Conservation (phyloP, 2,113 vertebrate species). For the Calyptommatus sinebrachiatus region DNA sequence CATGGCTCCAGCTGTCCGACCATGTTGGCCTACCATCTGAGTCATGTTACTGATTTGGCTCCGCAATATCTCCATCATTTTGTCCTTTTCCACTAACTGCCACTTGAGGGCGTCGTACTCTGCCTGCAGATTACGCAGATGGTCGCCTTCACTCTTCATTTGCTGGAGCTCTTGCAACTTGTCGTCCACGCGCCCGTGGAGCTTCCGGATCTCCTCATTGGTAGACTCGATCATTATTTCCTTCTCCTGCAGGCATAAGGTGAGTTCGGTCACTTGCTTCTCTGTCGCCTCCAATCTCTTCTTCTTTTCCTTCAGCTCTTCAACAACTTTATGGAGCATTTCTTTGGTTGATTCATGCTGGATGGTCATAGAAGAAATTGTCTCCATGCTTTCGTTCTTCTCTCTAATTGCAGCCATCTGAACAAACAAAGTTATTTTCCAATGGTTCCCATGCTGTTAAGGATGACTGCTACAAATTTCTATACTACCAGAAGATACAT, state of each 20-base stretch:
- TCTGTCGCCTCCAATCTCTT: constrained; percentile 65
- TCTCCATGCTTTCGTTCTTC: constrained; percentile 65
- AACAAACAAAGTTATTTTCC: not conserved
- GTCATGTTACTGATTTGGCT: constrained; percentile 70
- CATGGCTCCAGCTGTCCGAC: constrained; percentile 61
- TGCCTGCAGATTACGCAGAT: constrained; percentile 36
- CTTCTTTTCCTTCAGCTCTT: constrained; percentile 59
- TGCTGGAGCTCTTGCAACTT: constrained; percentile 68
- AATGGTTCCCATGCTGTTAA: not conserved
- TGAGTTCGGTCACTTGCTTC: constrained; percentile 50
- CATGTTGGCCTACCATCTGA: constrained; percentile 64
- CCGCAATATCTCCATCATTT: constrained; percentile 60
- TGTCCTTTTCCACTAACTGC: constrained; percentile 70
- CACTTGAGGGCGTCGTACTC: constrained; percentile 66
- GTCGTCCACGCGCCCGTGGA: constrained; percentile 63
- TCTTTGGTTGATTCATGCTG: constrained; percentile 69
- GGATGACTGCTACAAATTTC: too few relatives aligned
- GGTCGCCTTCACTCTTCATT: constrained; percentile 59
- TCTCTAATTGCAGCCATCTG: constrained; percentile 68
- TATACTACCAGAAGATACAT: too few relatives aligned
- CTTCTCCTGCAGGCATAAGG: constrained; percentile 56
- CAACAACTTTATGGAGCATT: constrained; percentile 52
- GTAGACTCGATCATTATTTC: constrained; percentile 58
- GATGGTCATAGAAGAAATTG: constrained; percentile 60
- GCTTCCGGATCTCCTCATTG: constrained; percentile 55